Evolutionary conservation across 2,888 invertebrate genomes (phyloP), one percentile per base, ranked within the genome.

Genomic region (Machimus rusticus): DNA sequence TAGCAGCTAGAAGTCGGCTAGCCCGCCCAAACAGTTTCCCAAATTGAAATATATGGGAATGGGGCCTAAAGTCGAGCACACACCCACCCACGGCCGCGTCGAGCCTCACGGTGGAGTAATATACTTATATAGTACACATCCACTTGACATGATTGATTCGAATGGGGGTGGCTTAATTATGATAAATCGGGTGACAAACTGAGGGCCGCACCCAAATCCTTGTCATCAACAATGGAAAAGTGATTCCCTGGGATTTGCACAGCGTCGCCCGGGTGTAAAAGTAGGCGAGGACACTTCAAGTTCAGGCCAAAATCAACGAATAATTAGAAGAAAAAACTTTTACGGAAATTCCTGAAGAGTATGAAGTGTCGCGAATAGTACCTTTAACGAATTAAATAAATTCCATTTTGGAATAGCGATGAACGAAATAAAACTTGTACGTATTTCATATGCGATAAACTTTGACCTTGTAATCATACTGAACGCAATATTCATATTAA

Each of bases 101-200:
- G 23, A 8, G 19, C 23, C 76, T 31, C 34, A 37, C 51, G 76
- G 12, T 2, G 76, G 5, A 8, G 76, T 76, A 37, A 78, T 39
- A 46, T 78, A 28, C 28, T 37, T 76, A 37, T 76, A 78, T 46
- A 78, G 78, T 78, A 28, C 78, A 78, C 28, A 78, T 78, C 78
- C 78, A 78, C 78, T 78, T 78, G 78, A 78, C 78, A 46, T 78
- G 78, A 78, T 78, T 78, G 78, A 78, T 78, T 78, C 78, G 78
- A 78, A n/a, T 66, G 46, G 39, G 78, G 78, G 78, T 43, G 78
- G 78, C 43, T 78, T 78, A 78, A 78, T 78, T 78, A 78, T 78
- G 78, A 78, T 78, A 78, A 78, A 78, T 78, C 78, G 78, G 46
- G 78, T 78, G 78, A 78, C 78, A 78, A 78, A 78, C 78, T 78